Percentiles rank a stretch among this genome's conserved stretches.
Conservation (phyloP, 2,113 vertebrate species). For the Nestor notabilis region DNA sequence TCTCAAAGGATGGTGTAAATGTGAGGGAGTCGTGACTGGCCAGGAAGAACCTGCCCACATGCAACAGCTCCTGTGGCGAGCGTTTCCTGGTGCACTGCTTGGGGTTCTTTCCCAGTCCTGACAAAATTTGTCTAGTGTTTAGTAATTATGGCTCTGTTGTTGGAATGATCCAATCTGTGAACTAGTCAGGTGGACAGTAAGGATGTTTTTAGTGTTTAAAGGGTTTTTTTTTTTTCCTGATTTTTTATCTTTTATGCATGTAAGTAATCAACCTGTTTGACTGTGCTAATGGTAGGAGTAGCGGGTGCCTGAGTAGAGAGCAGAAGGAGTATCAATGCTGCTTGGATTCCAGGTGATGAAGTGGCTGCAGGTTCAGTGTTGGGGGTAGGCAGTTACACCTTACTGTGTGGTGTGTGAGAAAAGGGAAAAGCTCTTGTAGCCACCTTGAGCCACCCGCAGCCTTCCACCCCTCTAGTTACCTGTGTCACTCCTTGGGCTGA, state of each 20-base stretch:
- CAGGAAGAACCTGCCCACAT: neutral
- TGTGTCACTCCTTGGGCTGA: fast-evolving
- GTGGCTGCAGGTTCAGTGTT: neutral
- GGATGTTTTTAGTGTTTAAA: neutral
- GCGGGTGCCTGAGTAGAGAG: neutral
- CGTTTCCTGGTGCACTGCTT: fast-evolving
- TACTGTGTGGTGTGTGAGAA: fast-evolving
- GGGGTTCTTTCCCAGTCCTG: neutral
- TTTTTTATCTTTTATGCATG: neutral
- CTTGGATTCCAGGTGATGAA: neutral
- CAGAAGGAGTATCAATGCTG: neutral
- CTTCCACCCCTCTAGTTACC: neutral
- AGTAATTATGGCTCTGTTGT: neutral
- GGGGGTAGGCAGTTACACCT: fast-evolving
- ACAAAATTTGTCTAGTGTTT: neutral
- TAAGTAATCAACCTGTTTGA: neutral
- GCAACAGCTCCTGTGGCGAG: neutral
- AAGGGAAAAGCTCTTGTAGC: neutral
- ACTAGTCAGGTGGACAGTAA: neutral
- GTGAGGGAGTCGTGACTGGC: neutral
- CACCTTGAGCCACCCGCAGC: fast-evolving
- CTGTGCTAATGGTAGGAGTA: neutral
- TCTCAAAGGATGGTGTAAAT: neutral
- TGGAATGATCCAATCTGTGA: neutral
- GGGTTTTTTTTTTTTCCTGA: neutral